Evolutionary conservation across 1,140 invertebrate genomes (phyloP).

Genomic region (Plectrocnemia conspersa): DNA sequence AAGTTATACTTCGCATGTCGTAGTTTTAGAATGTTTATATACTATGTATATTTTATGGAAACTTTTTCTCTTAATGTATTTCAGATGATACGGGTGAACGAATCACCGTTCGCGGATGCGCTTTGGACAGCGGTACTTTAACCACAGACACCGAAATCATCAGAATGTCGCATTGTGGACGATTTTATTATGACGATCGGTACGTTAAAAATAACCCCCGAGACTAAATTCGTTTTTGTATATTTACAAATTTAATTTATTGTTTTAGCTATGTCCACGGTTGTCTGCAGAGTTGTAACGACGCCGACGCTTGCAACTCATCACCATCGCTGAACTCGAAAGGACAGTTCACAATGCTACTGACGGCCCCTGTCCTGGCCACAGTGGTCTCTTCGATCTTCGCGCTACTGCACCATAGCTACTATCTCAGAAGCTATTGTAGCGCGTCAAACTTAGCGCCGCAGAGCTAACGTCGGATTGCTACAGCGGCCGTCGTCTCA

Average conservation of each 20-base stretch:
- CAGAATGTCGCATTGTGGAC: slow-evolving; percentile 88
- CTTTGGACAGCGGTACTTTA: slow-evolving; percentile 85
- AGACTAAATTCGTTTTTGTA: neutral
- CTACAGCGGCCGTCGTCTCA: neutral
- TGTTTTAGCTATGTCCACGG: slow-evolving; percentile 74
- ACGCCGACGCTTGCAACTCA: slow-evolving; percentile 78
- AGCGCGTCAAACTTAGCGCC: neutral
- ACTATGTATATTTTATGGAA: too few species aligned
- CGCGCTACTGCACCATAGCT: slow-evolving; percentile 8
- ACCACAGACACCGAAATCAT: slow-evolving; percentile 91
- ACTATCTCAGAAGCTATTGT: slow-evolving; percentile 1
- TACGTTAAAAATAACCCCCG: slow-evolving; percentile 44
- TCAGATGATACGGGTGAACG: slow-evolving; percentile 72
- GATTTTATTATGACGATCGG: slow-evolving; percentile 83
- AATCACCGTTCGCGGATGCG: slow-evolving; percentile 80
- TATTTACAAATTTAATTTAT: slow-evolving; percentile 23
- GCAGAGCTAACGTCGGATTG: slow-evolving; percentile 16
- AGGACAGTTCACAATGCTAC: neutral
- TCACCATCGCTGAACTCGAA: slow-evolving; percentile 40
- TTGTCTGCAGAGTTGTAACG: slow-evolving; percentile 82
- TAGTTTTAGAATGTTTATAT: too few species aligned
- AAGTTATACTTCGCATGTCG: too few species aligned
- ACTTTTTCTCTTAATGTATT: slow-evolving; percentile 33
- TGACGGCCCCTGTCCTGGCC: slow-evolving; percentile 5
- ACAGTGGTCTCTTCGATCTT: slow-evolving; percentile 4